Percentiles rank a stretch among this genome's conserved stretches.
phyloP scores from a whole-genome alignment of 1,140 invertebrate genomes.

The Drosophila tristis region DNA sequence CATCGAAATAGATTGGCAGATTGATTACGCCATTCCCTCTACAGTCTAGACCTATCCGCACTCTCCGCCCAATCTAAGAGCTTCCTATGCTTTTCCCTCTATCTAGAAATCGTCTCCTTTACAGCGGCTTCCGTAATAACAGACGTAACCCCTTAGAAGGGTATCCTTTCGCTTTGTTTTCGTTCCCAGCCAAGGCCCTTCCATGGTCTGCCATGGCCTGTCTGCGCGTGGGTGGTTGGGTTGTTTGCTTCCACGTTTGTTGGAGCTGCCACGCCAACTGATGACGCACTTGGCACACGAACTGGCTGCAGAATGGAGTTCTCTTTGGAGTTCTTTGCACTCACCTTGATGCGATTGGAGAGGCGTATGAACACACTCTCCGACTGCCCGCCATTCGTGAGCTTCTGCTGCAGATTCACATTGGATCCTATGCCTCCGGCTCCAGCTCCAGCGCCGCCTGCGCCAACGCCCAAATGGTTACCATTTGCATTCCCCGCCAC shows the following conservation, averaged over 20 bases:
- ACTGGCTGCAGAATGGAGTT: not conserved
- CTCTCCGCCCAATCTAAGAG: too few species aligned
- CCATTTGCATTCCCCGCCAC: slow-evolving; percentile 55
- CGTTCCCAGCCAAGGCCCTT: not conserved
- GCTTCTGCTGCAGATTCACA: slow-evolving; percentile 67
- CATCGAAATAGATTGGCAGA: too few species aligned
- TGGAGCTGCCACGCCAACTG: slow-evolving; percentile 15
- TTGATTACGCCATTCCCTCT: too few species aligned
- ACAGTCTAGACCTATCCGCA: too few species aligned
- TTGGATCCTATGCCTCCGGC: slow-evolving; percentile 18
- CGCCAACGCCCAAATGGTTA: slow-evolving; percentile 23
- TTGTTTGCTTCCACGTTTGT: slow-evolving; percentile 23
- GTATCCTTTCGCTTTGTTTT: slow-evolving; percentile 24
- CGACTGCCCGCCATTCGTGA: slow-evolving; percentile 88
- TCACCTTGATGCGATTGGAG: slow-evolving; percentile 97
- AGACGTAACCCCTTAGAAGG: not conserved
- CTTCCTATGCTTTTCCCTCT: too few species aligned
- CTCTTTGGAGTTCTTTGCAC: slow-evolving; percentile 25
- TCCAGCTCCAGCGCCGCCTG: slow-evolving; percentile 6
- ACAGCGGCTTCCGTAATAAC: not conserved
- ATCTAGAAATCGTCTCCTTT: too few species aligned
- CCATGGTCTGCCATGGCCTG: not conserved
- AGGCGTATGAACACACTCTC: slow-evolving; percentile 98
- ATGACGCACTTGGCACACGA: slow-evolving; percentile 28
- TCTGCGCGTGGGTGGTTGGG: slow-evolving; percentile 38